Evolutionary conservation across 2,888 invertebrate species (phyloP).

Genomic region (Hoplodrina blanda): DNA sequence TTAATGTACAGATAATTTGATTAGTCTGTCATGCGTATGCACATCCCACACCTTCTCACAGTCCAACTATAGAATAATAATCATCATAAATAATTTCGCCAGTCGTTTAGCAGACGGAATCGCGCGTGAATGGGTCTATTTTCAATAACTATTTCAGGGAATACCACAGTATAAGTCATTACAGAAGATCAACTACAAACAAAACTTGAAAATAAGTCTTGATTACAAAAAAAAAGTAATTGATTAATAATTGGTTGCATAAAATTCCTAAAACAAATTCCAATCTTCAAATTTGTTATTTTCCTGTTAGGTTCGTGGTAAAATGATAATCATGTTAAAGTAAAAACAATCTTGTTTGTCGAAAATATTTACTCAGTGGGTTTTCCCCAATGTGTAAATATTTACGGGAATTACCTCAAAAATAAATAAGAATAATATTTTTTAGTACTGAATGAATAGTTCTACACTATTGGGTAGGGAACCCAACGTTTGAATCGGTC

Average conservation of each 20-base stretch:
- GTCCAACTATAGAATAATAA: constrained; percentile 35
- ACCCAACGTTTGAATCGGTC: too few relatives aligned
- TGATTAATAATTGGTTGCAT: too few relatives aligned
- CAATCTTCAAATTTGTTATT: background rate
- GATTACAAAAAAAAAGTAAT: background rate
- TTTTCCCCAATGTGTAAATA: constrained; percentile 4
- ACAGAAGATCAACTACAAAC: constrained; percentile 23
- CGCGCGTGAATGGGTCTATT: constrained; percentile 42
- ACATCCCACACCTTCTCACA: constrained; percentile 4
- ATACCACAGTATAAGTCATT: background rate
- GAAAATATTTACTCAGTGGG: constrained; percentile 3
- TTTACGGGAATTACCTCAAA: constrained; percentile 4
- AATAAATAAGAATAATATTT: background rate
- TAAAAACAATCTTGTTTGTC: constrained; percentile 12
- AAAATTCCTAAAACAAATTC: background rate
- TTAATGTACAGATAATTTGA: background rate
- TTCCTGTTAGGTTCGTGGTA: constrained; percentile 23
- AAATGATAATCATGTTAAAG: background rate
- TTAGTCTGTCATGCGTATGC: background rate
- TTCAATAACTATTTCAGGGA: constrained; percentile 49
- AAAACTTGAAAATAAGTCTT: background rate
- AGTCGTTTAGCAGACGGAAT: constrained; percentile 42
- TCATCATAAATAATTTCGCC: constrained; percentile 43
- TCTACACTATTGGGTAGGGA: too few relatives aligned
- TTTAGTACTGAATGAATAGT: background rate